Conservation (phyloP, 2,888 invertebrate genomes). For the Acleris emargana region DNA sequence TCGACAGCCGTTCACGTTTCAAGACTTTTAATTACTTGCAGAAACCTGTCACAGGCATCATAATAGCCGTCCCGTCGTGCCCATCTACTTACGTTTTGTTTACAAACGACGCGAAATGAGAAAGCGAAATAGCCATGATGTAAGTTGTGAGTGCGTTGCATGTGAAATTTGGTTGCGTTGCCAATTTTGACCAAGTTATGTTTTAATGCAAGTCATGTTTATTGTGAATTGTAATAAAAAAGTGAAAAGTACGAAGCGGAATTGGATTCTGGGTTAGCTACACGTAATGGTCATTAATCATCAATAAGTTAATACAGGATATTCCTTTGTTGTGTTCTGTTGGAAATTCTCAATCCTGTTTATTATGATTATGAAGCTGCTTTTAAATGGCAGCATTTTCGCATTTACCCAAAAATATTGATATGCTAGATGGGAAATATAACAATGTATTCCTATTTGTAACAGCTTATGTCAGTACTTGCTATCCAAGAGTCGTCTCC, state of each 20-base stretch:
- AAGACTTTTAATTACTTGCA: slow-evolving; percentile 71
- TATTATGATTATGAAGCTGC: no score
- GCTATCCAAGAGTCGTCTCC: slow-evolving; percentile 46
- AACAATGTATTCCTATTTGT: slow-evolving; percentile 15
- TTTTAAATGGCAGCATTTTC: no score
- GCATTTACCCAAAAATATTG: neutral
- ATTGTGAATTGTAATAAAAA: neutral
- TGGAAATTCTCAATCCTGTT: no score
- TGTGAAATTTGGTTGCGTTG: slow-evolving; percentile 6
- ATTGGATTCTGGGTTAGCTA: no score
- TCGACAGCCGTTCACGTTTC: slow-evolving; percentile 65
- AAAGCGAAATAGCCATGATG: slow-evolving; percentile 33
- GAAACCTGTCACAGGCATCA: slow-evolving; percentile 49
- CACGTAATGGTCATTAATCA: no score
- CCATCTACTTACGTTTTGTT: slow-evolving; percentile 40
- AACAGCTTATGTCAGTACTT: slow-evolving; percentile 49
- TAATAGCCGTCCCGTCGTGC: slow-evolving; percentile 39
- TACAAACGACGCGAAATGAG: slow-evolving; percentile 37
- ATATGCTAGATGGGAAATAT: neutral
- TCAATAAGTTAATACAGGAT: no score
- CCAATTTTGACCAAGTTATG: neutral
- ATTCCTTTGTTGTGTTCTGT: no score
- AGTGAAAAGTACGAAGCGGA: no score
- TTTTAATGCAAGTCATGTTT: neutral
- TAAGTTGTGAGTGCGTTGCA: slow-evolving; percentile 16